These are phyloP conservation scores for Gambusia affinis DNA, from an alignment of 2,113 vertebrate genomes.

Conservation along the genomic window DNA sequence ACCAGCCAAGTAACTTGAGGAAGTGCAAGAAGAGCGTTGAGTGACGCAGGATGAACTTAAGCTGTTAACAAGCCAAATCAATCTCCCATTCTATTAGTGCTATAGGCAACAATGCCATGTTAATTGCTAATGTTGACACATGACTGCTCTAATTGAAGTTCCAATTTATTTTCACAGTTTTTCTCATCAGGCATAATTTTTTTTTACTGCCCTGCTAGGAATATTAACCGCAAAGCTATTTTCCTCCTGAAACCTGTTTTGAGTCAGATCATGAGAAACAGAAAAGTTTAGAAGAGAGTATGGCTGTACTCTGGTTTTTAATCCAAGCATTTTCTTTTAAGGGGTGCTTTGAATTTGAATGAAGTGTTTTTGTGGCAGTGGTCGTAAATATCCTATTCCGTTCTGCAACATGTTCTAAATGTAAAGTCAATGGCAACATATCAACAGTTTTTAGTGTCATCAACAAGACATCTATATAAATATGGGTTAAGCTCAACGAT, in stretches of 20 bases:
- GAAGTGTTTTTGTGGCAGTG: too few species aligned
- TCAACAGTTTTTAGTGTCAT: too few species aligned
- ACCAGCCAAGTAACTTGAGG: conserved; percentile 12
- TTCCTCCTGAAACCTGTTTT: background rate
- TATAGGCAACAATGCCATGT: conserved; percentile 55
- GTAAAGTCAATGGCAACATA: too few species aligned
- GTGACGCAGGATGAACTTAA: conserved; percentile 72
- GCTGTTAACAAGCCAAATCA: conserved; percentile 77
- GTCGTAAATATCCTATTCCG: too few species aligned
- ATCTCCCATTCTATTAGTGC: conserved; percentile 80
- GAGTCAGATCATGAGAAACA: background rate
- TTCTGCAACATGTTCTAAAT: too few species aligned
- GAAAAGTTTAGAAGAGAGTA: background rate
- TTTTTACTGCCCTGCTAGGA: conserved; percentile 14
- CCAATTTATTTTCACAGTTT: conserved; percentile 44
- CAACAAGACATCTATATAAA: too few species aligned
- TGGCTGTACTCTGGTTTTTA: too few species aligned
- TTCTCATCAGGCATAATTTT: conserved; percentile 56
- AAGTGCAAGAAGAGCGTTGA: conserved; percentile 28
- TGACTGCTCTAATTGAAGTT: conserved; percentile 69
- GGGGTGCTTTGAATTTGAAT: too few species aligned
- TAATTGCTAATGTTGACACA: conserved; percentile 79
- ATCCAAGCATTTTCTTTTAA: too few species aligned
- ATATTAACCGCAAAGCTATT: background rate
- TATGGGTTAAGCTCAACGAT: too few species aligned